These are phyloP conservation scores for Zeuzera pyrina DNA, from an alignment of 2,888 invertebrate species.

Conservation along the genomic window DNA sequence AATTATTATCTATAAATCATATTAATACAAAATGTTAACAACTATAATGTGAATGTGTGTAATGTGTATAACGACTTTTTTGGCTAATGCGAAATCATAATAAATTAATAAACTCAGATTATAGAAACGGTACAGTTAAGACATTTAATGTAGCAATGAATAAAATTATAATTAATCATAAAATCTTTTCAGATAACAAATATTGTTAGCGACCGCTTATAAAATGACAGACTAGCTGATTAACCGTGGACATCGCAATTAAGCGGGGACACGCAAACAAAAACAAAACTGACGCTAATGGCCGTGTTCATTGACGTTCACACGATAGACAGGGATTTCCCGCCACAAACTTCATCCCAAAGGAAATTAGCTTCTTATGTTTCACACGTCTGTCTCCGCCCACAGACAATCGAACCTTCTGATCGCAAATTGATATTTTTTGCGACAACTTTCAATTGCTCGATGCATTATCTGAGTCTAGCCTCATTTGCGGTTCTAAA, in stretches of 20 bases:
- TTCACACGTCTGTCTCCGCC: constrained; percentile 38
- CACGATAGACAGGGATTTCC: constrained; percentile 39
- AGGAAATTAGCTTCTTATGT: constrained; percentile 61
- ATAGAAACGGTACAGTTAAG: too few relatives aligned
- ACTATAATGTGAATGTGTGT: too few relatives aligned
- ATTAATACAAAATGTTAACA: too few relatives aligned
- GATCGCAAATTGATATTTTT: constrained; percentile 52
- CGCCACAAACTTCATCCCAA: constrained; percentile 40
- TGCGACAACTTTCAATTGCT: constrained; percentile 34
- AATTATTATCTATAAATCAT: too few relatives aligned
- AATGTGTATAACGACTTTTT: too few relatives aligned
- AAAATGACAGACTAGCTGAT: constrained; percentile 4
- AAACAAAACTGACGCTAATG: constrained; percentile 20
- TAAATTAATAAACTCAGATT: too few relatives aligned
- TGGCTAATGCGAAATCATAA: too few relatives aligned
- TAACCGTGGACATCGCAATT: constrained; percentile 9
- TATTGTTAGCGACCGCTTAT: not conserved
- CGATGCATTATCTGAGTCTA: constrained; percentile 36
- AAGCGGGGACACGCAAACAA: constrained; percentile 16
- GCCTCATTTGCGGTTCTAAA: constrained; percentile 11
- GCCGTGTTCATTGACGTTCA: constrained; percentile 25
- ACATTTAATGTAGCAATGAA: too few relatives aligned
- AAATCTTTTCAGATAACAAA: not conserved
- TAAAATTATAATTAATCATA: not conserved
- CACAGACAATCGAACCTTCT: constrained; percentile 47